A percentile compares a stretch with the other conserved stretches of the same genome.
Evolutionary conservation across 1,140 invertebrate genomes (phyloP).

Genomic region (Drosophila littoralis): DNA sequence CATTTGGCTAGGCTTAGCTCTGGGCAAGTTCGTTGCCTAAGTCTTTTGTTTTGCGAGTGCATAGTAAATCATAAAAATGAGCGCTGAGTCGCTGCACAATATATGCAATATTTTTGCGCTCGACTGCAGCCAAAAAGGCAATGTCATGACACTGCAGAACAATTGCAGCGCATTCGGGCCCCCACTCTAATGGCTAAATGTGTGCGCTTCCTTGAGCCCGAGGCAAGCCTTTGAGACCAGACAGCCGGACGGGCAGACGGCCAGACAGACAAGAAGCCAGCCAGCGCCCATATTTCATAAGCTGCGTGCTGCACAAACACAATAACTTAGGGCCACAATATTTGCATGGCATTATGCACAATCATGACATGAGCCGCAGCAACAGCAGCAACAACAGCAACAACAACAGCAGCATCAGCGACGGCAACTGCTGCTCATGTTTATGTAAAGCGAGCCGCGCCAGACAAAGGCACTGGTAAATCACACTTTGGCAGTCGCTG

Average conservation of each 20-base stretch:
- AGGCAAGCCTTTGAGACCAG: too few relatives aligned
- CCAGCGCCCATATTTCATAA: conserved; percentile 76
- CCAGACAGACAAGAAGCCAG: neutral
- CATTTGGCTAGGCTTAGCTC: conserved; percentile 6
- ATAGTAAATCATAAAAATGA: conserved; percentile 67
- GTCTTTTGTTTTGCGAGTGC: conserved; percentile 74
- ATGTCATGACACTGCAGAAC: conserved; percentile 79
- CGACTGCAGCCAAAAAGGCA: conserved; percentile 62
- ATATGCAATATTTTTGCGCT: conserved; percentile 61
- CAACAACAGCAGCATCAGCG: conserved; percentile 12
- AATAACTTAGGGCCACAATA: conserved; percentile 78
- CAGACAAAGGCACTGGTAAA: conserved; percentile 71
- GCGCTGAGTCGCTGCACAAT: conserved; percentile 45
- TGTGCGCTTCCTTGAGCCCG: neutral
- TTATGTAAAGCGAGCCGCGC: conserved; percentile 54
- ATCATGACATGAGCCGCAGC: conserved; percentile 73
- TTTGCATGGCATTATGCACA: conserved; percentile 82
- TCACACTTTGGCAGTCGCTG: conserved; percentile 79
- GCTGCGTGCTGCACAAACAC: conserved; percentile 74
- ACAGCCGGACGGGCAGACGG: too few relatives aligned
- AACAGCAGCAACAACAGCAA: conserved; percentile 24
- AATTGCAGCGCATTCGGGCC: conserved; percentile 45
- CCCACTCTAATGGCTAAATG: conserved; percentile 17
- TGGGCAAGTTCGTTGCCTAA: conserved; percentile 73
- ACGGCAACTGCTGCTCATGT: conserved; percentile 49